Evolutionary conservation across 2,888 invertebrate genomes (phyloP).

Genomic region (Xanthorhoe designata): DNA sequence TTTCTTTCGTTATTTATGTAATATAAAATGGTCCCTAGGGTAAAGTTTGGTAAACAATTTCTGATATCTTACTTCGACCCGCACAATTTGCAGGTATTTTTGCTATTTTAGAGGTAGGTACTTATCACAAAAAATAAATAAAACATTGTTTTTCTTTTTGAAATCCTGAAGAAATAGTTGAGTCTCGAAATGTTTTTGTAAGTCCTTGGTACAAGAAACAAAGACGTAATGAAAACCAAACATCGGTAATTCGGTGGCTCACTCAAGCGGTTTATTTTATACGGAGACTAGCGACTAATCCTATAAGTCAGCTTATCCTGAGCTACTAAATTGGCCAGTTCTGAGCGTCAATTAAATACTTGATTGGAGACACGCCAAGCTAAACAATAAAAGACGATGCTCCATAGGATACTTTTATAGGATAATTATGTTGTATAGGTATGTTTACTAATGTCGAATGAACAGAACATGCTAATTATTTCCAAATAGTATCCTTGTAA

Average conservation of each 20-base stretch:
- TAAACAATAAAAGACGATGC: constrained; percentile 7
- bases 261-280: constrained; percentile 17
- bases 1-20: not conserved
- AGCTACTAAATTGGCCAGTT: constrained; percentile 25
- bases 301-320: constrained; percentile 26
- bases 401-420: not conserved
- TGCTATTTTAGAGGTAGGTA: too few species aligned
- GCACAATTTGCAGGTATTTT: too few species aligned
- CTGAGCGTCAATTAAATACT: constrained; percentile 28
- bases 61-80: not conserved
- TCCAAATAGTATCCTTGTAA: too few species aligned
- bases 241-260: constrained; percentile 2
- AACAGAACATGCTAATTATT: not conserved
- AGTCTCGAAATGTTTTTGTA: not conserved
- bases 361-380: constrained; percentile 28
- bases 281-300: constrained; percentile 20
- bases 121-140: not conserved
- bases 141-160: not conserved
- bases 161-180: not conserved
- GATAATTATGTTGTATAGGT: not conserved
- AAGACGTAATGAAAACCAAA: constrained; percentile 14
- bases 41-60: not conserved
- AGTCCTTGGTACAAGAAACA: constrained; percentile 2
- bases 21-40: not conserved
- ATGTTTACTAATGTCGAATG: not conserved